A percentile compares a stretch with the other conserved stretches of the same genome.
phyloP scores from a whole-genome alignment of 2,797 vertebrate genomes.

The Lutjanus campechanus region DNA sequence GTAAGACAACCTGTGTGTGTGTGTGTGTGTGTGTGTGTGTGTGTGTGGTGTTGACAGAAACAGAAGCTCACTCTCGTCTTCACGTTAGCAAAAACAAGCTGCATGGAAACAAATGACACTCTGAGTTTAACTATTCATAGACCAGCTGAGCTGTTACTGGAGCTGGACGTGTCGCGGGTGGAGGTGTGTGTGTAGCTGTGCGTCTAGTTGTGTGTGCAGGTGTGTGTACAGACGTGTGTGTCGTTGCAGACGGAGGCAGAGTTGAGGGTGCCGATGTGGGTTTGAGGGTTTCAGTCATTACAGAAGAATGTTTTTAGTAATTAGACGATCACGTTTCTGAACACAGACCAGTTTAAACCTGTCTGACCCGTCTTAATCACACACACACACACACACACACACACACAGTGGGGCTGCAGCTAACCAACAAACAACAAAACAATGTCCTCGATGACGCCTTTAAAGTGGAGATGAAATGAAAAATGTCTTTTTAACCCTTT shows the following conservation, averaged over 20 bases:
- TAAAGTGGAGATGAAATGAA: too few relatives aligned
- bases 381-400: too few relatives aligned
- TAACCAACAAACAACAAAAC: neutral
- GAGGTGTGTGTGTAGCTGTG: neutral
- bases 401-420: neutral
- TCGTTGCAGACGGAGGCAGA: too few relatives aligned
- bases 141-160: neutral
- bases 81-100: conserved; percentile 26
- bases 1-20: neutral
- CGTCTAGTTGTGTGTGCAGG: neutral
- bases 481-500: too few relatives aligned
- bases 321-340: neutral
- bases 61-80: conserved; percentile 21
- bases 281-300: too few relatives aligned
- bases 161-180: neutral
- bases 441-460: too few relatives aligned
- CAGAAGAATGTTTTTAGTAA: neutral
- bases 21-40: conserved; percentile 13
- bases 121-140: conserved; percentile 38
- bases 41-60: conserved; percentile 37
- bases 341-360: neutral
- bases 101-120: neutral
- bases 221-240: too few relatives aligned
- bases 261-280: neutral
- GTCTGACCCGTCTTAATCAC: neutral